Evolutionary conservation across 2,797 vertebrate genomes (phyloP).

Genomic region (Valencia hispanica): DNA sequence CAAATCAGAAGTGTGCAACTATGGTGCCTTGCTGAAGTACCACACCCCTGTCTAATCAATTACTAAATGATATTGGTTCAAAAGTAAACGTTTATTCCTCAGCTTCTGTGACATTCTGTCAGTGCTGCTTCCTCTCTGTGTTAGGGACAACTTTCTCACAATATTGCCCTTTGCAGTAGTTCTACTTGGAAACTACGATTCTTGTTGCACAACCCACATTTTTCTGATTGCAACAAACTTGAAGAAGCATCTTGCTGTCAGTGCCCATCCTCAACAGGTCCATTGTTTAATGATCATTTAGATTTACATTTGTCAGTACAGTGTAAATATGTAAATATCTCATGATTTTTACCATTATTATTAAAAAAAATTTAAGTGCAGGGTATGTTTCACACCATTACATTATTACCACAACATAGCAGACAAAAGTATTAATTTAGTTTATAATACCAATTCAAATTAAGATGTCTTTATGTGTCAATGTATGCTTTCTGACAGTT

Average conservation of each 20-base stretch:
- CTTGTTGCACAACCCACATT: not conserved
- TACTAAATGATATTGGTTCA: not conserved
- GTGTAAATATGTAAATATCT: not conserved
- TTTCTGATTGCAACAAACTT: not conserved
- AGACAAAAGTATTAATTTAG: not conserved
- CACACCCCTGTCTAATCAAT: not conserved
- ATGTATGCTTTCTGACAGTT: not conserved
- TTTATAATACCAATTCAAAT: not conserved
- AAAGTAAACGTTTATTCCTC: not conserved
- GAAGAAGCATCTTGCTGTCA: not conserved
- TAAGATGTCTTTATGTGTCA: not conserved
- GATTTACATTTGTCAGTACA: not conserved
- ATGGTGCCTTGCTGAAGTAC: not conserved
- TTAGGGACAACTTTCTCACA: not conserved
- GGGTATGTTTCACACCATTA: not conserved
- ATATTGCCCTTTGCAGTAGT: not conserved
- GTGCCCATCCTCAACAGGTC: not conserved
- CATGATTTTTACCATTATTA: not conserved
- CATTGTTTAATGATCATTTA: not conserved
- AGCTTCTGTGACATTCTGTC: not conserved
- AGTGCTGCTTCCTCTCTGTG: not conserved
- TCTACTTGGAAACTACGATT: not conserved
- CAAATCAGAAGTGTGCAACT: slow-evolving; percentile 14
- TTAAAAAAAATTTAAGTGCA: not conserved
- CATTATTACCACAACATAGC: not conserved